These are phyloP conservation scores for Chamaetylas fuelleborni DNA, from an alignment of 2,113 vertebrate genomes.

Conservation along the genomic window DNA sequence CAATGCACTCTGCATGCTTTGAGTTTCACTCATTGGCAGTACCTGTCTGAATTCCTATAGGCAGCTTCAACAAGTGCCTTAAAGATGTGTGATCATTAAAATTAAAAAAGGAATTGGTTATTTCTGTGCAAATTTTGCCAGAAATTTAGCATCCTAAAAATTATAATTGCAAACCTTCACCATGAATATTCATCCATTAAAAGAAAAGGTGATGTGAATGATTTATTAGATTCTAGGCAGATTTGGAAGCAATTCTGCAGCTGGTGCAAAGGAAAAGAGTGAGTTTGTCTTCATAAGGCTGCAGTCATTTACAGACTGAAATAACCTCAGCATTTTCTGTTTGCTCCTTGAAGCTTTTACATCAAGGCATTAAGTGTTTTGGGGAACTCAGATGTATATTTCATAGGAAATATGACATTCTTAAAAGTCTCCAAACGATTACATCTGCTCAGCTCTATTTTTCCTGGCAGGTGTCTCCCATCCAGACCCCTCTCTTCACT, in stretches of 20 bases:
- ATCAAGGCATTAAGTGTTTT: background rate
- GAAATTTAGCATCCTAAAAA: background rate
- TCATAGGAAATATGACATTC: background rate
- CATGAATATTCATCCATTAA: conserved; percentile 26
- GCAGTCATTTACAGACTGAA: background rate
- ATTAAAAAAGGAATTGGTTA: background rate
- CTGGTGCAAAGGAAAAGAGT: background rate
- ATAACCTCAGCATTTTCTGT: background rate
- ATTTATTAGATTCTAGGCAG: background rate
- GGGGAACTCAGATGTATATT: background rate
- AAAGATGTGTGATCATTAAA: background rate
- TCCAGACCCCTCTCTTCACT: background rate
- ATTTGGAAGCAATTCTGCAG: background rate
- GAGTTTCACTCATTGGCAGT: background rate
- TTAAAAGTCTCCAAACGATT: background rate
- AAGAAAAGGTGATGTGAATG: background rate
- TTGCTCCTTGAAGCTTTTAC: background rate
- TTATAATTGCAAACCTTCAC: background rate
- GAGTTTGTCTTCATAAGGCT: background rate
- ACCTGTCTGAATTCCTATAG: background rate
- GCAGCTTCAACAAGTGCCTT: background rate
- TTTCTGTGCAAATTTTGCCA: conserved; percentile 20
- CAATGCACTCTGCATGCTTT: background rate
- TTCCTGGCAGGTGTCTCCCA: background rate
- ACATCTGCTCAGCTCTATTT: background rate